Percentiles rank a stretch among this genome's conserved stretches.
phyloP scores from a whole-genome alignment of 35 echinoderm and acorn worm genomes.

The Apostichopus japonicus region DNA sequence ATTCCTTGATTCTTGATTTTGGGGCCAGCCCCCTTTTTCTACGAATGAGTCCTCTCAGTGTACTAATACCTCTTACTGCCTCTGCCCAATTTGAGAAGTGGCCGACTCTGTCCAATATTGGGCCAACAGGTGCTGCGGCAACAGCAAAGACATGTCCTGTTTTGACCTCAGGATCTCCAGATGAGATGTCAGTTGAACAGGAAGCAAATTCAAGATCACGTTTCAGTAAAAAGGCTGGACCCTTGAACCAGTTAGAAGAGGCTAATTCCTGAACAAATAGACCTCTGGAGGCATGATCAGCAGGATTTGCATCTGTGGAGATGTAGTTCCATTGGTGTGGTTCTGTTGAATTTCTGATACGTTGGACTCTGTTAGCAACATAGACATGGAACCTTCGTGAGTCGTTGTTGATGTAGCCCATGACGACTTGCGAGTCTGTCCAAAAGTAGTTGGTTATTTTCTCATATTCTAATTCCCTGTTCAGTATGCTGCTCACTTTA shows the following conservation, averaged over 20 bases:
- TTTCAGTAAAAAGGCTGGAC: slow-evolving; percentile 41
- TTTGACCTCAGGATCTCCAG: slow-evolving; percentile 55
- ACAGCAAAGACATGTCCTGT: background rate
- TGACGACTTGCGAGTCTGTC: slow-evolving; percentile 48
- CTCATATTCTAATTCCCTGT: slow-evolving; percentile 42
- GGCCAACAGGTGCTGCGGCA: background rate
- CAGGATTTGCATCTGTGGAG: slow-evolving; percentile 41
- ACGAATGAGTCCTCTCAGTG: too few species aligned
- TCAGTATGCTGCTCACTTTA: slow-evolving; percentile 42
- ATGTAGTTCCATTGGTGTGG: slow-evolving; percentile 61
- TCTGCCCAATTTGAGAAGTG: background rate
- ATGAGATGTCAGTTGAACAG: background rate
- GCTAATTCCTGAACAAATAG: slow-evolving; percentile 1
- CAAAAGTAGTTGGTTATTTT: slow-evolving; percentile 51
- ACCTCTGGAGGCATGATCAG: slow-evolving; percentile 59
- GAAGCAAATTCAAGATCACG: background rate
- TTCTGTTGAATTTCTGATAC: slow-evolving; percentile 2
- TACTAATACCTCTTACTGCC: background rate
- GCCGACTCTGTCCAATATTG: slow-evolving; percentile 17
- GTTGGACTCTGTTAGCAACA: slow-evolving; percentile 55
- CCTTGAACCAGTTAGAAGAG: slow-evolving; percentile 28
- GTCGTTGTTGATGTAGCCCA: slow-evolving; percentile 52
- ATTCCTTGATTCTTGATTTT: background rate
- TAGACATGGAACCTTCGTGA: slow-evolving; percentile 44
- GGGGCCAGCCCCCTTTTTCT: too few species aligned